phyloP scores from a whole-genome alignment of 2,797 vertebrate genomes.

The Danio choprae region DNA sequence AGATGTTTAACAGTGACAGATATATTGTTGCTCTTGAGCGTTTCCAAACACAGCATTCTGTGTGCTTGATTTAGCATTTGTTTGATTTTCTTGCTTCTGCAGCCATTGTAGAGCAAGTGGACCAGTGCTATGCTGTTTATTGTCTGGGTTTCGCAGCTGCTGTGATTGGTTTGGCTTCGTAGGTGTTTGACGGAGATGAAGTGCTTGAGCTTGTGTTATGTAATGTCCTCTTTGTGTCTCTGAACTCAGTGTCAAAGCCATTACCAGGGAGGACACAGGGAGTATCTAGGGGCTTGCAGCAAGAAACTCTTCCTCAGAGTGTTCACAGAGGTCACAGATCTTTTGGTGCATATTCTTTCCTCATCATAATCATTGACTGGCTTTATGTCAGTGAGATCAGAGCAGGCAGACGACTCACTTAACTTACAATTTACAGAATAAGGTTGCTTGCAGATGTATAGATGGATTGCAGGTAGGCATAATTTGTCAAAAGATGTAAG shows the following conservation, averaged over 20 bases:
- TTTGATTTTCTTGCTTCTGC: slow-evolving; percentile 26
- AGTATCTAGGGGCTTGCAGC: slow-evolving; percentile 43
- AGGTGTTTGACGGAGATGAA: slow-evolving; percentile 44
- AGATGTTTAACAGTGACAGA: slow-evolving; percentile 5
- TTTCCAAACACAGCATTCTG: slow-evolving; percentile 21
- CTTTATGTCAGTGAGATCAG: slow-evolving; percentile 17
- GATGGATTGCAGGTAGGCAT: not conserved
- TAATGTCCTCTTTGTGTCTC: slow-evolving; percentile 56
- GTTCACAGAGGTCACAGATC: slow-evolving; percentile 42
- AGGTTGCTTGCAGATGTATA: not conserved
- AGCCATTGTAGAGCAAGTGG: slow-evolving; percentile 23
- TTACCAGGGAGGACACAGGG: slow-evolving; percentile 55
- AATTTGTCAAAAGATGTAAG: slow-evolving; percentile 1
- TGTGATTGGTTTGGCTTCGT: slow-evolving; percentile 26
- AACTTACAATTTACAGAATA: slow-evolving; percentile 9
- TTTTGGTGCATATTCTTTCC: not conserved
- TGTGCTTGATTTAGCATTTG: slow-evolving; percentile 43
- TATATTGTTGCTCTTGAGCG: slow-evolving; percentile 18
- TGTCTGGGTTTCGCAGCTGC: slow-evolving; percentile 36
- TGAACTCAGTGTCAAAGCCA: slow-evolving; percentile 61
- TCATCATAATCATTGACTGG: slow-evolving; percentile 23
- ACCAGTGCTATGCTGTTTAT: slow-evolving; percentile 34
- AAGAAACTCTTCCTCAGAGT: slow-evolving; percentile 35
- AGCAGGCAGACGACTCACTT: slow-evolving; percentile 34
- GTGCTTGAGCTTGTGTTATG: slow-evolving; percentile 45